Evolutionary conservation across 2,113 vertebrate genomes (phyloP).

Genomic region (Otolemur garnettii): DNA sequence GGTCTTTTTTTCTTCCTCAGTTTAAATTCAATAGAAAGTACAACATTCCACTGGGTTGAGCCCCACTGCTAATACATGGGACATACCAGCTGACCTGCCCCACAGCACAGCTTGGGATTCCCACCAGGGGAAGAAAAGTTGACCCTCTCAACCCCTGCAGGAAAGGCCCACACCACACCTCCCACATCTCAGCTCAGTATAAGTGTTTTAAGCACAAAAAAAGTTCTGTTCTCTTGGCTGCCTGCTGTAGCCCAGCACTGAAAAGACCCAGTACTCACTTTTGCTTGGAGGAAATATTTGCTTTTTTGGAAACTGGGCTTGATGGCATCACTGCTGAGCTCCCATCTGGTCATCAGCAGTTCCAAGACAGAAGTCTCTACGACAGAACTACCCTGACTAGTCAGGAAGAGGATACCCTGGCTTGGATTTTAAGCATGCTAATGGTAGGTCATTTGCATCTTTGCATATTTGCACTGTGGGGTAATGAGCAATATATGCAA

Average conservation of each 20-base stretch:
- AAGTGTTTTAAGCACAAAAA: conserved; percentile 73
- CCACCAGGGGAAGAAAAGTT: not conserved
- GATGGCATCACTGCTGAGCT: conserved; percentile 94
- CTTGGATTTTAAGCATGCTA: not conserved
- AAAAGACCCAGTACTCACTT: not conserved
- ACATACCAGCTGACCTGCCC: no score
- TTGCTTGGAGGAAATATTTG: conserved; percentile 94
- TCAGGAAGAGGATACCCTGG: not conserved
- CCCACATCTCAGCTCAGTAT: not conserved
- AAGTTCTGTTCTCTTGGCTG: conserved; percentile 10
- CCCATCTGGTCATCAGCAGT: conserved; percentile 79
- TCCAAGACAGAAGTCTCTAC: not conserved
- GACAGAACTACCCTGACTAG: not conserved
- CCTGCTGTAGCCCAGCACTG: not conserved
- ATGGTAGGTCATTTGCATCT: not conserved
- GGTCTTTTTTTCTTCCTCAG: not conserved
- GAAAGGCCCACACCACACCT: not conserved
- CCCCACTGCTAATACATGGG: accelerated
- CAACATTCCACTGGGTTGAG: not conserved
- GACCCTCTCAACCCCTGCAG: no score
- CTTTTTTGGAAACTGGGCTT: conserved; percentile 93
- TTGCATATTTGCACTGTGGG: not conserved
- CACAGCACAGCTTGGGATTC: not conserved
- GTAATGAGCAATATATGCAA: not conserved
- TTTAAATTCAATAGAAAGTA: not conserved